These are phyloP conservation scores for Antedon mediterranea DNA, from an alignment of 53 echinoderm and acorn worm genomes.

Conservation along the genomic window DNA sequence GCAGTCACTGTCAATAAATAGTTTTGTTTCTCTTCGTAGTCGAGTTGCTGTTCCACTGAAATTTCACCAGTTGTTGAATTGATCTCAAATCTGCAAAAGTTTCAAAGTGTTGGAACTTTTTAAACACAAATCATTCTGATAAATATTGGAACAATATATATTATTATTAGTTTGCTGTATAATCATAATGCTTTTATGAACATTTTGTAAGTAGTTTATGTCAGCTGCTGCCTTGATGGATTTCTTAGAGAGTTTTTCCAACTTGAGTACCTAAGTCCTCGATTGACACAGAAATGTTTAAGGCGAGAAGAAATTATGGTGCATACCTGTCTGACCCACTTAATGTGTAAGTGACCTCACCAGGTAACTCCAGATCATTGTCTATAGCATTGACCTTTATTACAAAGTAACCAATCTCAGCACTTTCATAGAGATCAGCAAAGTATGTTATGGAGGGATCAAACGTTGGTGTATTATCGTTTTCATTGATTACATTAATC, in stretches of 20 bases:
- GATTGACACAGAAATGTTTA: too few relatives aligned
- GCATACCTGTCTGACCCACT: neutral
- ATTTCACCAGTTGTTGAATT: constrained; percentile 45
- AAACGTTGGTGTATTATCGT: constrained; percentile 78
- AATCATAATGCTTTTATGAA: too few relatives aligned
- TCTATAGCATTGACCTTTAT: constrained; percentile 56
- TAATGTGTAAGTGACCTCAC: constrained; percentile 51
- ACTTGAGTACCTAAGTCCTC: too few relatives aligned
- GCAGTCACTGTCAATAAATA: constrained; percentile 51
- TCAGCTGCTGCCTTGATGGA: too few relatives aligned
- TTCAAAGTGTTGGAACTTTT: too few relatives aligned
- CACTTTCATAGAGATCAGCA: constrained; percentile 40
- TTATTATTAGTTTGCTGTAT: too few relatives aligned
- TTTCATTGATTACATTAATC: constrained; percentile 65
- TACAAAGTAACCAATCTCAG: constrained; percentile 22
- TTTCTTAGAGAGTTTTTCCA: too few relatives aligned
- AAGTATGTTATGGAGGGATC: constrained; percentile 40
- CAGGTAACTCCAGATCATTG: constrained; percentile 44
- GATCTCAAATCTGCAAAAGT: constrained; percentile 22
- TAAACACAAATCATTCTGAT: too few relatives aligned
- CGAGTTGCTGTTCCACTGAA: constrained; percentile 32
- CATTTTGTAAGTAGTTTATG: too few relatives aligned
- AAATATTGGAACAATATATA: too few relatives aligned
- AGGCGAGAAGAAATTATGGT: too few relatives aligned
- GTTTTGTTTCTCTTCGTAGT: constrained; percentile 32